Evolutionary conservation across 1,140 invertebrate genomes (phyloP), one percentile per base, ranked within the genome.

Genomic region (Zaprionus vittiger): DNA sequence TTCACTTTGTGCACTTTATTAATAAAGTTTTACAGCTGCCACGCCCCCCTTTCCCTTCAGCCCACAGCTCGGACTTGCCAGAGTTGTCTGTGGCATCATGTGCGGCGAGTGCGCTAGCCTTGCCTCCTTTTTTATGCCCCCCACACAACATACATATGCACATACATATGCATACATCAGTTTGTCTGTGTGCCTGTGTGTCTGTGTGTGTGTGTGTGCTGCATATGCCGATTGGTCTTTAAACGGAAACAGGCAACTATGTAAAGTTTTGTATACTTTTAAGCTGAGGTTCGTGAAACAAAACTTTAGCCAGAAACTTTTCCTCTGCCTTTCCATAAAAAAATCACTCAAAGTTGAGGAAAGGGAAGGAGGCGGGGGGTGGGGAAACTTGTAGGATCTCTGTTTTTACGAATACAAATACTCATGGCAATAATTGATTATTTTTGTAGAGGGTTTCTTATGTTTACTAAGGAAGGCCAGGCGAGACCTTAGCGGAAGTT

Each of bases 1-100:
- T 84, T 82, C 83, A 73, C 74, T 81, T 84, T 81, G 73, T 89
- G 81, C 84, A 79, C 62, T 81, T 87, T 87, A 87, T 87, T 87
- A 87, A 87, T 87, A 87, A 87, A 87, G 83, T 87, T 87, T 86
- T 69, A 56, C 65, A 72, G 71, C 26, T 55, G 54, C 17, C n/a
- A 22, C 31, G 28, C 56, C 56, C 56, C 4, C 26, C 24, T 28
- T 31, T n/a, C 2, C 54, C 20, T 49, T 0, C 26, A 28, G 26
- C 47, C 14, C 20, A 24, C 31, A 59, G 38, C 34, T 63, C 73
- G 28, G 59, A 57, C 37, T 49, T 49, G 59, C 60, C 54, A 56
- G 34, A 44, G 34, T 70, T 63, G 73, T 70, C 67, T 75, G 67
- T 31, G n/a, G 26, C 72, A 57, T 28, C 28, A 57, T 41, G 60